Evolutionary conservation across 2,113 vertebrate genomes (phyloP).

Genomic region (Eubucco bourcierii): DNA sequence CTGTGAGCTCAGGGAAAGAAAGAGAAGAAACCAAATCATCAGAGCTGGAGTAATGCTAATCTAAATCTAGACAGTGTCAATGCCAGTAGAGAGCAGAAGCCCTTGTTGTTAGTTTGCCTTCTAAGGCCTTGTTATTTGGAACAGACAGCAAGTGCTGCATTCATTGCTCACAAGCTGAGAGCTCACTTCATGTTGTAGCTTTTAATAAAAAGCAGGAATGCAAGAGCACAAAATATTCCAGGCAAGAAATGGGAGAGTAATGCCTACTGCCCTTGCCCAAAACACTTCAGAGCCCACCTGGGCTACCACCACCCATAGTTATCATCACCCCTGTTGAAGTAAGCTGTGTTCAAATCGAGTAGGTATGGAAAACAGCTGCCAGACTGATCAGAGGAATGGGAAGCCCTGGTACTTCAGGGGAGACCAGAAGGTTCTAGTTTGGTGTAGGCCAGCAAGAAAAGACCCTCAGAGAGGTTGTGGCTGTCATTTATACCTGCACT

Average conservation of each 20-base stretch:
- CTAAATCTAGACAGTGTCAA: neutral
- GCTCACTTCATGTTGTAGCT: neutral
- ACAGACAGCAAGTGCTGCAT: neutral
- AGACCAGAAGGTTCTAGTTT: neutral
- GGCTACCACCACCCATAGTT: fast-evolving
- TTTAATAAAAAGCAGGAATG: neutral
- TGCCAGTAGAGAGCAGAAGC: neutral
- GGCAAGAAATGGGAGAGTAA: neutral
- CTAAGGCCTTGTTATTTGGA: neutral
- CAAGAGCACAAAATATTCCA: neutral
- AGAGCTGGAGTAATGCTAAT: neutral
- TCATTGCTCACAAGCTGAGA: neutral
- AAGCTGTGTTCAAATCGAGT: neutral
- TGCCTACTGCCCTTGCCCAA: neutral
- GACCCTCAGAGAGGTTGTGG: neutral
- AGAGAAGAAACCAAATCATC: neutral
- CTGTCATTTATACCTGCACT: neutral
- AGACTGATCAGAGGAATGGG: neutral
- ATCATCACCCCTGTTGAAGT: neutral
- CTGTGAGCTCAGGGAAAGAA: neutral
- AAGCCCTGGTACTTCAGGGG: neutral
- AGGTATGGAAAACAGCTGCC: neutral
- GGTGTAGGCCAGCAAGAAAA: neutral
- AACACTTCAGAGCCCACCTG: neutral
- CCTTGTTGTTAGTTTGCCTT: neutral